phyloP scores from a whole-genome alignment of 2,888 invertebrate genomes.

The Megastigmus dorsalis region DNA sequence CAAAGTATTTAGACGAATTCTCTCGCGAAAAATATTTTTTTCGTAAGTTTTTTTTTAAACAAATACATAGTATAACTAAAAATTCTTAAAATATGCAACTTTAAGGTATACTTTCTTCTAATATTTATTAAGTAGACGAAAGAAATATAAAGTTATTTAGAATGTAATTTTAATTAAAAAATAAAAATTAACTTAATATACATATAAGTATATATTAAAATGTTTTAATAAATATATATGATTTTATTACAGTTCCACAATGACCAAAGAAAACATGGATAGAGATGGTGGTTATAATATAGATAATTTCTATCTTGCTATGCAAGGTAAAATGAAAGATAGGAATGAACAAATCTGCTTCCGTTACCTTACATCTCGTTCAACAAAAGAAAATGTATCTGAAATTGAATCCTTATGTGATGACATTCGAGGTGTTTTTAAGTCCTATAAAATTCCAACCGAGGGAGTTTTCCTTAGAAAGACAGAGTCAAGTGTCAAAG shows the following conservation, averaged over 20 bases:
- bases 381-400: constrained; percentile 59
- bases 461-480: constrained; percentile 35
- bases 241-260: constrained; percentile 23
- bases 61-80: no score
- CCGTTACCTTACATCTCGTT: constrained; percentile 59
- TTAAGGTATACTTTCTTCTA: no score
- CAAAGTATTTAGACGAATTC: no score
- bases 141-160: no score
- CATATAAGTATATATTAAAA: no score
- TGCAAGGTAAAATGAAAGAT: constrained; percentile 58
- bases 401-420: constrained; percentile 59
- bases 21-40: no score
- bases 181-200: no score
- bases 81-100: no score
- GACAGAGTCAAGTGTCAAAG: constrained; percentile 54
- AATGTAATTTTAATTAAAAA: no score
- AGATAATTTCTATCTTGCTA: constrained; percentile 57
- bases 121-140: no score
- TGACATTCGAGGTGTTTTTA: constrained; percentile 53
- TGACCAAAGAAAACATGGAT: background rate
- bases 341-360: constrained; percentile 58
- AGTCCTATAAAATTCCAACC: constrained; percentile 31
- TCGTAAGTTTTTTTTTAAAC: no score
- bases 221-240: no score
- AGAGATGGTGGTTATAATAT: constrained; percentile 6